Evolutionary conservation across 2,888 invertebrate species (phyloP).

Genomic region (Limnephilus lunatus): DNA sequence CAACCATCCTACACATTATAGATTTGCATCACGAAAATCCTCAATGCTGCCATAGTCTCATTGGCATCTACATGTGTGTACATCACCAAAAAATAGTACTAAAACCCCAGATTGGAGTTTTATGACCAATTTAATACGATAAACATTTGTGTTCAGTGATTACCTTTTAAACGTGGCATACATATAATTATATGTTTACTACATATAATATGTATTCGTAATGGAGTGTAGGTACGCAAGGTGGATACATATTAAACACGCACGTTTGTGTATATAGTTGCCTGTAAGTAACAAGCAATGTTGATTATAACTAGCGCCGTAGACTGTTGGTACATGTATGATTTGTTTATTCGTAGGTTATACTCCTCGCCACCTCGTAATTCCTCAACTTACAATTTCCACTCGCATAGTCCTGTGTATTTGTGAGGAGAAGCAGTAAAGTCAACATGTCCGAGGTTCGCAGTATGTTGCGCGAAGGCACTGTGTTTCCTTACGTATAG

Average conservation of each 20-base stretch:
- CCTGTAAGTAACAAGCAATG: not conserved
- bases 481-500: not conserved
- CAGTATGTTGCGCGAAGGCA: not conserved
- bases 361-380: constrained; percentile 12
- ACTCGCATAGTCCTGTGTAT: constrained; percentile 12
- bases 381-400: constrained; percentile 26
- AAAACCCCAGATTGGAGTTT: not conserved
- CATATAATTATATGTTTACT: not conserved
- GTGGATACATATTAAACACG: not conserved
- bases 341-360: not conserved
- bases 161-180: not conserved
- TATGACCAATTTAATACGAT: not conserved
- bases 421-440: not conserved
- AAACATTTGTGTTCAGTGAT: not conserved
- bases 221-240: not conserved
- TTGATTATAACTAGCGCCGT: constrained; percentile 5
- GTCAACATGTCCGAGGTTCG: constrained; percentile 36
- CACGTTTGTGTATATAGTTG: not conserved
- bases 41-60: not conserved
- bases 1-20: not conserved
- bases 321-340: not conserved
- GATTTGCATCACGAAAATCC: not conserved
- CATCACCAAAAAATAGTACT: not conserved
- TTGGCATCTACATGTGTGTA: not conserved
- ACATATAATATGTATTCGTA: not conserved